These are phyloP conservation scores for Promerops cafer DNA, from an alignment of 2,113 vertebrate genomes.

Conservation along the genomic window DNA sequence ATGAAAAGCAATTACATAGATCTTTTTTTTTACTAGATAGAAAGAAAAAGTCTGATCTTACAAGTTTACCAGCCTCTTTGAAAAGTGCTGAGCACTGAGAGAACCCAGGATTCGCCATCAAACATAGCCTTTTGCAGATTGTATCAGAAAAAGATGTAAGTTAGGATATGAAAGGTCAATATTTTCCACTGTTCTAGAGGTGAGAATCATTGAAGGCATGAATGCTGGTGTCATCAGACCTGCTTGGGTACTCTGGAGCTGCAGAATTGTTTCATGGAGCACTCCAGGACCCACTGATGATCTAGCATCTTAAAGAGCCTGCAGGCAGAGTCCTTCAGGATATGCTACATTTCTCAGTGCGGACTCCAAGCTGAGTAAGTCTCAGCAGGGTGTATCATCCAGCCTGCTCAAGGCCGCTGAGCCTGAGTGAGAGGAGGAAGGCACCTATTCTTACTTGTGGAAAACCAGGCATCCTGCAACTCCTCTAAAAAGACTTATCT, in stretches of 20 bases:
- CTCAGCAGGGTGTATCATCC: not conserved
- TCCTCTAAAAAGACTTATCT: not conserved
- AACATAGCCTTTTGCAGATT: not conserved
- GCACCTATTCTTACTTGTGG: not conserved
- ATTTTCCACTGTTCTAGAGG: not conserved
- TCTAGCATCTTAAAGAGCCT: not conserved
- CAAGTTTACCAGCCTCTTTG: not conserved
- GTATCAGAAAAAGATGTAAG: not conserved
- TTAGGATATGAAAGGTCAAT: not conserved
- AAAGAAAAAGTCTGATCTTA: not conserved
- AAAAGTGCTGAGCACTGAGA: not conserved
- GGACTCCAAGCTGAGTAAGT: not conserved
- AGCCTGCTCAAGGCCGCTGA: not conserved
- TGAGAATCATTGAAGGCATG: not conserved
- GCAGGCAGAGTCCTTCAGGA: not conserved
- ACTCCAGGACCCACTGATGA: not conserved
- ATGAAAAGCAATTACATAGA: not conserved
- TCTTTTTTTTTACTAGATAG: not conserved
- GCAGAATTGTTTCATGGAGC: not conserved
- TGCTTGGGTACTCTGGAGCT: not conserved
- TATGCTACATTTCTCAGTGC: not conserved
- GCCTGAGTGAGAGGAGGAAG: not conserved
- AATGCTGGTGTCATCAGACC: not conserved
- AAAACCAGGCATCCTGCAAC: not conserved
- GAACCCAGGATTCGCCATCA: not conserved